Base-by-base conservation (phyloP, 2,888 invertebrate genomes). In the Cordilura impudica region DNA sequence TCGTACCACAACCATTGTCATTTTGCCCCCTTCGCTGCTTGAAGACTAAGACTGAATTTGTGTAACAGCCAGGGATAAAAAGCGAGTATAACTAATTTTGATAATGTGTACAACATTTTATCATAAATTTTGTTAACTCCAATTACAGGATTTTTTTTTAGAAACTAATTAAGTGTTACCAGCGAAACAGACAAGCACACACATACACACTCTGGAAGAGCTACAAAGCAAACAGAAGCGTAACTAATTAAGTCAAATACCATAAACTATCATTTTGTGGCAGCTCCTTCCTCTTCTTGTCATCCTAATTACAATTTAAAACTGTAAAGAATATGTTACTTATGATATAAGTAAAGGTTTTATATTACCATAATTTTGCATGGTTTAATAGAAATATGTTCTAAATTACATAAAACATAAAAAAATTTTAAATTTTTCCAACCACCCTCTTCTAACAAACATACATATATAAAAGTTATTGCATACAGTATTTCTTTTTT, bases 51-150 rank as follows among this genome's bases (percentile, higher is more conserved):
- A n/a, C n/a, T n/a, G n/a, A n/a, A n/a, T n/a, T n/a, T n/a, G 39
- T 1, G 66, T 16, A 5, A 23, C 39, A 65, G 23, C 21, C 54
- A 39, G 26, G 58, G 23, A 45, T 69, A 29, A 26, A 26, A 26
- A 26, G 6, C 3, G 45, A 8, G 54, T 56, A 63, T 61, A 67
- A 75, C 79, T 63, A 79, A 79, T 79, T 75, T 79, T 58, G 23
- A 75, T 75, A 79, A 79, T 79, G 67, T 72, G 63, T 23, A 51
- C 79, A 79, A 65, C 71, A 72, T 75, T 79, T 79, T 75, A 75
- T 67, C 54, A 79, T 75, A 69, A 65, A 79, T 72, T 75, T 56
- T 72, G 23, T 51, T 66, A 70, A 72, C 67, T 75, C 79, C 56
- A 75, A 79, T 79, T 79, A 79, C 79, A 67, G 79, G 31, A 72